Evolutionary conservation across 2,113 vertebrate species (phyloP).

Genomic region (Saimiri boliviensis): DNA sequence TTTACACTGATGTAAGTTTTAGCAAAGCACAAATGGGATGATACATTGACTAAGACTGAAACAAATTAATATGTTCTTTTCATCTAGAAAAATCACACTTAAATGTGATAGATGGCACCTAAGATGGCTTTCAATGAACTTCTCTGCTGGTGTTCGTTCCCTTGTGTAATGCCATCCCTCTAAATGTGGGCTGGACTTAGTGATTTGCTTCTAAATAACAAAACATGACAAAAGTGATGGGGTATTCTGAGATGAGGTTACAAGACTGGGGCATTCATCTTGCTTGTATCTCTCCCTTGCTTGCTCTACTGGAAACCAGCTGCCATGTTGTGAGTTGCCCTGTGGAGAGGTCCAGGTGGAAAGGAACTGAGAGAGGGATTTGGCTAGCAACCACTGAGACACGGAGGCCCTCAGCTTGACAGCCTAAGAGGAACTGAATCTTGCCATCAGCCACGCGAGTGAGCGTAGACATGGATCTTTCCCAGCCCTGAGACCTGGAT

Average conservation of each 20-base stretch:
- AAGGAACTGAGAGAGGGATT: not conserved
- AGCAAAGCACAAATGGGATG: not conserved
- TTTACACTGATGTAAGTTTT: slow-evolving; percentile 22
- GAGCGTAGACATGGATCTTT: not conserved
- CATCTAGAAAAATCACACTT: not conserved
- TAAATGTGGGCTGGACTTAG: not conserved
- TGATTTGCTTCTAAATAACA: slow-evolving; percentile 3
- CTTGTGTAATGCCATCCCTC: not conserved
- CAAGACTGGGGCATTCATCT: not conserved
- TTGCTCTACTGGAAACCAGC: not conserved
- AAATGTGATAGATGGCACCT: not conserved
- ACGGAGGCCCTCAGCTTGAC: not conserved
- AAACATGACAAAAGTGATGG: not conserved
- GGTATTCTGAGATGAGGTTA: not conserved
- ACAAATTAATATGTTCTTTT: not conserved
- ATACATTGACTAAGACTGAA: not conserved
- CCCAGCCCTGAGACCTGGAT: not conserved
- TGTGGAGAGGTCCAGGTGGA: not conserved
- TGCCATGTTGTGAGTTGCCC: not conserved
- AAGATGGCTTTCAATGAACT: not conserved
- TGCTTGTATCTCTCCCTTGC: not conserved
- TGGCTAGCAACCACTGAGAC: not conserved
- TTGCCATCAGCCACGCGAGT: not conserved
- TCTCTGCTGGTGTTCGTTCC: not conserved
- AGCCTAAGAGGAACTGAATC: not conserved